A percentile compares a stretch with the other conserved stretches of the same genome.
These are phyloP conservation scores for Procambarus virginalis DNA, from an alignment of 1,140 invertebrate genomes.

Conservation along the genomic window DNA sequence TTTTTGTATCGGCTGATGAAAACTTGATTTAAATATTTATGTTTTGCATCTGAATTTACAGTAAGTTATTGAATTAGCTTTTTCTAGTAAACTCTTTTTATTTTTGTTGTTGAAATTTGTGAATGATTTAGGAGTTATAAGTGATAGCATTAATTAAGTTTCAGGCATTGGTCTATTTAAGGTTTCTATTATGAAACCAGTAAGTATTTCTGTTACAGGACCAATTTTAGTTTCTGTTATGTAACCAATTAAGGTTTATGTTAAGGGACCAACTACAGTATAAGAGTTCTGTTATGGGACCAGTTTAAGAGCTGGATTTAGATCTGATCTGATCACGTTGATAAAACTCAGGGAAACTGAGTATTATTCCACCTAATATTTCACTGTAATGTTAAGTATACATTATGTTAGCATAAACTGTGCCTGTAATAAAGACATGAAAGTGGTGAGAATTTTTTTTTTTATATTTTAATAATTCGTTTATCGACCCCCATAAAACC, in stretches of 20 bases:
- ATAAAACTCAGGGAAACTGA: not conserved
- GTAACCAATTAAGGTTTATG: not conserved
- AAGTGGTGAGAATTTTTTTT: not conserved
- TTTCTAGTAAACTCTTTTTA: no score
- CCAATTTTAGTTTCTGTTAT: not conserved
- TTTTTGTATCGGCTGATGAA: no score
- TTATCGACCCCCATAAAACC: no score
- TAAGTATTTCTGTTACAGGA: not conserved
- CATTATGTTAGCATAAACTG: not conserved
- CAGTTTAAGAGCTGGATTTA: not conserved
- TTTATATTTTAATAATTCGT: no score
- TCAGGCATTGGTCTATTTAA: no score
- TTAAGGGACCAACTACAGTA: not conserved
- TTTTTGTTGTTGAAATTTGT: no score
- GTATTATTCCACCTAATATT: not conserved
- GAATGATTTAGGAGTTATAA: no score
- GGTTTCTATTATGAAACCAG: not conserved
- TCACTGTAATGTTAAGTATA: not conserved
- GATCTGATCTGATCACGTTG: not conserved
- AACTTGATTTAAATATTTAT: no score
- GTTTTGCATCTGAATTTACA: no score
- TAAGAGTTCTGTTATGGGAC: not conserved
- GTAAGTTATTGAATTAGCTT: no score
- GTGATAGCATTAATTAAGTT: no score
- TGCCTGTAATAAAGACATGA: not conserved